Conservation (phyloP, 2,888 invertebrate species). For the Myopa testacea region DNA sequence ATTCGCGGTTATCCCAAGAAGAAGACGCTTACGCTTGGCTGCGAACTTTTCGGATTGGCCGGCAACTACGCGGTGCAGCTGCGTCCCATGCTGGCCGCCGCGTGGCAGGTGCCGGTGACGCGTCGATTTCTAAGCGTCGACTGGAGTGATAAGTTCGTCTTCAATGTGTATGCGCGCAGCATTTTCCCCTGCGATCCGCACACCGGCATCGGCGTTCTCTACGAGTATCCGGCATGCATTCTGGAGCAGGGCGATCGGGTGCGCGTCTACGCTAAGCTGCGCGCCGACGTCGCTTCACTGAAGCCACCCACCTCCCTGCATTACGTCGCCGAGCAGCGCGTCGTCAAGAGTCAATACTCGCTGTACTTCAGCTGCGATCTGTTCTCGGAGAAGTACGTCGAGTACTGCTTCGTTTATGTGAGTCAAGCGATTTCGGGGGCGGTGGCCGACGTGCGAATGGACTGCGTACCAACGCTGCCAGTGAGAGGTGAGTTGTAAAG, state of each 20-base stretch:
- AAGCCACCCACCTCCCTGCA: constrained; percentile 74
- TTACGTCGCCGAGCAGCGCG: constrained; percentile 76
- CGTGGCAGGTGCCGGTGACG: constrained; percentile 54
- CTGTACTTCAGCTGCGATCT: constrained; percentile 83
- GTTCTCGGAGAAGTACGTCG: constrained; percentile 85
- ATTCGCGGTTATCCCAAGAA: constrained; percentile 79
- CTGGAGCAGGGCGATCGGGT: constrained; percentile 81
- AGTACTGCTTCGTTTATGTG: constrained; percentile 90
- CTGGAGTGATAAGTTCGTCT: constrained; percentile 87
- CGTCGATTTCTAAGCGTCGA: constrained; percentile 71
- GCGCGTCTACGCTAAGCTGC: constrained; percentile 81
- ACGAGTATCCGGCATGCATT: constrained; percentile 87
- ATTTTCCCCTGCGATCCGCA: constrained; percentile 85
- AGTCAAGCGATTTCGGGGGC: constrained; percentile 87
- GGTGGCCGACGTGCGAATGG: constrained; percentile 85
- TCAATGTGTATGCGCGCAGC: constrained; percentile 86
- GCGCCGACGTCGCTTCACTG: constrained; percentile 77
- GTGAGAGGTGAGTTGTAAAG: constrained; percentile 75
- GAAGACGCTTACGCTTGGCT: constrained; percentile 76
- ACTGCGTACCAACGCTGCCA: constrained; percentile 86
- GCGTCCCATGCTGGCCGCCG: constrained; percentile 71
- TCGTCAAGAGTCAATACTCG: constrained; percentile 79
- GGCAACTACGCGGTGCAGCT: constrained; percentile 84
- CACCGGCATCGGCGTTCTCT: constrained; percentile 80
- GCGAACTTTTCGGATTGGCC: constrained; percentile 85